Conservation (phyloP, 1,140 invertebrate species). For the Amyelois transitella region DNA sequence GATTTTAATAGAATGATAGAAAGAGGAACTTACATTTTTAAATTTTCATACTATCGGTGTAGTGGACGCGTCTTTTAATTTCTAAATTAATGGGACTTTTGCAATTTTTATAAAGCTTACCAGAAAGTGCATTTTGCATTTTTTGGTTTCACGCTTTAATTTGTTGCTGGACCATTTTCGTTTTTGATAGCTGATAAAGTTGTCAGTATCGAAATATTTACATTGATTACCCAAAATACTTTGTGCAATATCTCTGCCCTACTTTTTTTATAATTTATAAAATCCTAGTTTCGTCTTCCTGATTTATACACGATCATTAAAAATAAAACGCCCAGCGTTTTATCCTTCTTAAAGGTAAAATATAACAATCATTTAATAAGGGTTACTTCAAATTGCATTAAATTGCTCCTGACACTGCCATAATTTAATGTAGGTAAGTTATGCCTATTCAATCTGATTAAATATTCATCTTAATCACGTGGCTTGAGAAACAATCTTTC, state of each 20-base stretch:
- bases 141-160: not conserved
- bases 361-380: too few species aligned
- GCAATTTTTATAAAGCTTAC: not conserved
- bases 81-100: not conserved
- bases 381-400: too few species aligned
- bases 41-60: not conserved
- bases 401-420: slow-evolving; percentile 45
- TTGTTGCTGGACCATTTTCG: not conserved
- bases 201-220: slow-evolving; percentile 2
- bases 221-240: slow-evolving; percentile 15
- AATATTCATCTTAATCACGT: slow-evolving; percentile 17
- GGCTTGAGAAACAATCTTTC: too few species aligned
- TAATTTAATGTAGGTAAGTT: slow-evolving; percentile 45
- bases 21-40: not conserved
- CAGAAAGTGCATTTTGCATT: not conserved
- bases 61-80: not conserved
- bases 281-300: slow-evolving; percentile 20
- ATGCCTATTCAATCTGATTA: slow-evolving; percentile 12
- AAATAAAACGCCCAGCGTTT: not conserved
- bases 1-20: slow-evolving; percentile 4
- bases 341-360: too few species aligned
- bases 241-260: slow-evolving; percentile 24
- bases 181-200: not conserved
- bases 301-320: not conserved
- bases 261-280: slow-evolving; percentile 1